These are phyloP conservation scores for Electrophaes corylata DNA, from an alignment of 2,888 invertebrate species.

Conservation along the genomic window DNA sequence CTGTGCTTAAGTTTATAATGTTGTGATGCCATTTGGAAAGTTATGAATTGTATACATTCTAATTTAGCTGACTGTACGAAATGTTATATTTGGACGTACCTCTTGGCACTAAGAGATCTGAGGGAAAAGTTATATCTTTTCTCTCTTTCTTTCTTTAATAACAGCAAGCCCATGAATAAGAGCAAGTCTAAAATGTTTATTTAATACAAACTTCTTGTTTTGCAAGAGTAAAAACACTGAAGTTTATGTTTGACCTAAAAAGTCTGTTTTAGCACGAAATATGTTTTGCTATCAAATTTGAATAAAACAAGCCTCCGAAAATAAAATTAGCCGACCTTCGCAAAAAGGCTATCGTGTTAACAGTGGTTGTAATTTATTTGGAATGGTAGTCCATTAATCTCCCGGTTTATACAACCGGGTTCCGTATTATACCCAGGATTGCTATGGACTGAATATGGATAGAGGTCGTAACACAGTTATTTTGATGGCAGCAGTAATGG, in stretches of 20 bases:
- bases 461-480: constrained; percentile 33
- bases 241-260: constrained; percentile 55
- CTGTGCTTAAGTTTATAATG: no score
- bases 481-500: constrained; percentile 29
- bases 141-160: neutral
- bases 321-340: constrained; percentile 58
- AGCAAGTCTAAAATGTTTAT: constrained; percentile 42
- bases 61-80: no score
- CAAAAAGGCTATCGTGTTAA: constrained; percentile 50
- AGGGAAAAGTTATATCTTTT: no score
- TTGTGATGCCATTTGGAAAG: no score
- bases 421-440: constrained; percentile 40
- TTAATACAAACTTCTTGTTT: constrained; percentile 47
- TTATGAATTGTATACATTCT: no score
- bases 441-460: constrained; percentile 33
- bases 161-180: constrained; percentile 20
- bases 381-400: constrained; percentile 53
- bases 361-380: constrained; percentile 55
- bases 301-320: constrained; percentile 55
- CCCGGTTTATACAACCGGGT: constrained; percentile 40
- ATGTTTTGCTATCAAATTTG: constrained; percentile 70
- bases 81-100: no score
- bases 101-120: no score
- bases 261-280: constrained; percentile 62
- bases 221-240: constrained; percentile 39